phyloP scores from a whole-genome alignment of 2,888 invertebrate genomes.

The Taenaris catops region DNA sequence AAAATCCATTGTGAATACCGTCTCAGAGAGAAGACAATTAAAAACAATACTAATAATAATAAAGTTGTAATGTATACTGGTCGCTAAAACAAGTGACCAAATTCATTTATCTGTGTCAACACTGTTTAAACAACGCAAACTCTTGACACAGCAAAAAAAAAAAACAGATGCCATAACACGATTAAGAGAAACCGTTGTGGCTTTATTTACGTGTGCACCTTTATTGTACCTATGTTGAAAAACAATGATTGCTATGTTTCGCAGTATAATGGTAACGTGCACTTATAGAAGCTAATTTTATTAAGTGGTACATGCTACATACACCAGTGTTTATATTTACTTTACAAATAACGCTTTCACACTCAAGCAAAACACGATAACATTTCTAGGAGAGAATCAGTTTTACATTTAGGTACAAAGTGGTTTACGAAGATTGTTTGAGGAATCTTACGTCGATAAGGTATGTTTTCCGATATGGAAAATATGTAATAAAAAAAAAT shows the following conservation, averaged over 20 bases:
- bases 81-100: too few relatives aligned
- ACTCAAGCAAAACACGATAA: conserved; percentile 14
- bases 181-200: too few relatives aligned
- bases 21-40: too few relatives aligned
- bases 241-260: conserved; percentile 14
- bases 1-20: too few relatives aligned
- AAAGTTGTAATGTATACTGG: too few relatives aligned
- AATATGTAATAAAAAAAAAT: too few relatives aligned
- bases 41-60: too few relatives aligned
- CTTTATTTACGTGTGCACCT: background rate
- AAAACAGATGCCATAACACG: too few relatives aligned
- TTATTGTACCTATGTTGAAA: conserved; percentile 5
- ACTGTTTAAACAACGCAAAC: too few relatives aligned
- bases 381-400: conserved; percentile 23
- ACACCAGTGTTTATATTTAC: conserved; percentile 20
- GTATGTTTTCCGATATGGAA: conserved; percentile 11
- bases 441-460: conserved; percentile 19
- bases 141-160: too few relatives aligned
- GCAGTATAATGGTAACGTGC: conserved; percentile 14
- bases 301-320: conserved; percentile 23
- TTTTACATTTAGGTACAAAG: conserved; percentile 12
- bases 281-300: conserved; percentile 22
- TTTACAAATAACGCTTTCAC: conserved; percentile 23
- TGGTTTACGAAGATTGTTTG: conserved; percentile 14
- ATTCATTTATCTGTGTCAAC: too few relatives aligned